These are phyloP conservation scores for Dynastes hyllus DNA, from an alignment of 2,888 invertebrate species.

Conservation along the genomic window DNA sequence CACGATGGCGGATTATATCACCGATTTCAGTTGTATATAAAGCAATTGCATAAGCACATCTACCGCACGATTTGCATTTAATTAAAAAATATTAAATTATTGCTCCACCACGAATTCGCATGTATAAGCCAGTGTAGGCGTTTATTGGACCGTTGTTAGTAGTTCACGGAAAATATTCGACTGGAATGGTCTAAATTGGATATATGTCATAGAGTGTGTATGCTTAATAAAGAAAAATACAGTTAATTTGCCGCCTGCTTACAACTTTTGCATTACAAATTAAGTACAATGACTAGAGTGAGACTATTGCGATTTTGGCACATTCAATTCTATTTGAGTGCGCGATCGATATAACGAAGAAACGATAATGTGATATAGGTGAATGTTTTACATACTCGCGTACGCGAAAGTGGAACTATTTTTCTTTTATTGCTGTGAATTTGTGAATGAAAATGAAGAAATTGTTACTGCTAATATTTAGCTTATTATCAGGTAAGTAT, in stretches of 20 bases:
- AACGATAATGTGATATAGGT: slow-evolving; percentile 24
- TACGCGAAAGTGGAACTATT: neutral
- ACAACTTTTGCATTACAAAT: slow-evolving; percentile 49
- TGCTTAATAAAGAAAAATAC: slow-evolving; percentile 50
- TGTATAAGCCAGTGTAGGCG: neutral
- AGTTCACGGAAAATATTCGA: slow-evolving; percentile 28
- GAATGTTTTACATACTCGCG: neutral
- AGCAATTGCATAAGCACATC: neutral
- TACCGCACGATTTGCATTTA: neutral
- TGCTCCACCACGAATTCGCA: neutral
- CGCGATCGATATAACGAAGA: slow-evolving; percentile 29
- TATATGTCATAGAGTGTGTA: slow-evolving; percentile 23
- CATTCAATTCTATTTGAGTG: slow-evolving; percentile 17
- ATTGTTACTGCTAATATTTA: neutral
- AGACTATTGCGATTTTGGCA: slow-evolving; percentile 36
- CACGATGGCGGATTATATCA: slow-evolving; percentile 5
- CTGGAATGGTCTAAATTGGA: slow-evolving; percentile 29
- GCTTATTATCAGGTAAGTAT: slow-evolving; percentile 2
- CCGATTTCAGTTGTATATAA: slow-evolving; percentile 16
- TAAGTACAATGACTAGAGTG: slow-evolving; percentile 22
- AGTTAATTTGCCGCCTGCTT: slow-evolving; percentile 44
- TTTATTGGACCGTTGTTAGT: neutral
- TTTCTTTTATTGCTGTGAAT: neutral
- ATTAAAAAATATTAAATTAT: neutral
- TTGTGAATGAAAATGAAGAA: neutral